phyloP scores from a whole-genome alignment of 1,140 invertebrate genomes.

The Zaprionus kolodkinae region DNA sequence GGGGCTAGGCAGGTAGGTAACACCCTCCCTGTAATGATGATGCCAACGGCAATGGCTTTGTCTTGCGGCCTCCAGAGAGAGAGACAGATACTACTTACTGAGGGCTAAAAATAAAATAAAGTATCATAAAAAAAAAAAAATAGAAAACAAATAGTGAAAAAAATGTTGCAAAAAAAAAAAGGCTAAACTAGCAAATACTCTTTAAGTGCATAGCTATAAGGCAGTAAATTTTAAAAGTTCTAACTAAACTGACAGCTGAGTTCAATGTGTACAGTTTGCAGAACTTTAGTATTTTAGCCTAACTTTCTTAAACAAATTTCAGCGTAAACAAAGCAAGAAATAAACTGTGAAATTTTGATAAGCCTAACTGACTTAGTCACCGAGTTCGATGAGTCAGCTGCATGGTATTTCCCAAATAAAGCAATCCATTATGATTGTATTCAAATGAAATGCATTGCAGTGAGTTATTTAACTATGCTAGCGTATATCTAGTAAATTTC shows the following conservation, averaged over 20 bases:
- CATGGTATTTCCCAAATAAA: background rate
- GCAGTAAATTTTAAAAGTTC: background rate
- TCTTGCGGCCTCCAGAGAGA: conserved; percentile 22
- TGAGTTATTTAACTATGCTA: background rate
- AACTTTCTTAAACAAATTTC: background rate
- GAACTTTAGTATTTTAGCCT: background rate
- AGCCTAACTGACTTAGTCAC: background rate
- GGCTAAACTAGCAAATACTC: conserved; percentile 6
- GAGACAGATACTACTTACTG: background rate
- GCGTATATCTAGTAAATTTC: background rate
- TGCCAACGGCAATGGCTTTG: conserved; percentile 43
- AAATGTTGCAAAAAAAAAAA: too few relatives aligned
- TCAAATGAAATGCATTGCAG: background rate
- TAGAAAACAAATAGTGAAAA: conserved; percentile 16
- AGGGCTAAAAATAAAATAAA: conserved; percentile 31
- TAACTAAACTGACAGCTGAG: background rate
- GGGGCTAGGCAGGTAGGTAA: background rate
- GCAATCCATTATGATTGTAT: background rate
- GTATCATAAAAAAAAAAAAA: conserved; percentile 21
- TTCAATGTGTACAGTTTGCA: background rate
- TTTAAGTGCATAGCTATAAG: background rate
- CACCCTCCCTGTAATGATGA: conserved; percentile 9
- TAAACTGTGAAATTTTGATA: background rate
- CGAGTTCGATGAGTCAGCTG: background rate
- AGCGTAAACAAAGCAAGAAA: accelerated